Evolutionary conservation across 1,140 invertebrate genomes (phyloP), one percentile per base, ranked within the genome.

Genomic region (Coelopa frigida): DNA sequence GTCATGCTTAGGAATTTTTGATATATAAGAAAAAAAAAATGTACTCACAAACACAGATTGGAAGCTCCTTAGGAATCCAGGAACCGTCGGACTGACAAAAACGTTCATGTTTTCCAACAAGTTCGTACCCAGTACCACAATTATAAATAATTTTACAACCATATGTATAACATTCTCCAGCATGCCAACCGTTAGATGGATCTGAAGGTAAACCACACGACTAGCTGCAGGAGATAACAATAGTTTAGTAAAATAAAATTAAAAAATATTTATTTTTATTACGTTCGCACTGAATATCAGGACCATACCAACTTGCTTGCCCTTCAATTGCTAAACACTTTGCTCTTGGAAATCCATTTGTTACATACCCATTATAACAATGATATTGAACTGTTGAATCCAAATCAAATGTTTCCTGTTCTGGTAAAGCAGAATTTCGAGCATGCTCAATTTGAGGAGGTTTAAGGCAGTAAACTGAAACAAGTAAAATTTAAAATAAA

Each of bases 231-330:
- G n/a, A 36, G 17, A 44, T 29, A 51, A 38, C 14, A 29, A 29
- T 29, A 29, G 8, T 29, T 14, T 29, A 29, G 8, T 27, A 33
- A 36, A 32, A 43, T 5, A 11, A 41, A 24, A 4, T 11, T 36
- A 5, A 12, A 15, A 23, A n/a, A n/a, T n/a, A n/a, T n/a, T n/a
- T n/a, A n/a, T n/a, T n/a, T n/a, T n/a, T n/a, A n/a, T 86, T 73
- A 86, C 94, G 89, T 78, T 93, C 86, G 59, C 95, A 98, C 27
- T 84, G 83, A 44, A 98, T 87, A 58, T 96, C 90, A 1, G 94
- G 94, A 12, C 94, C 94, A 59, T 89, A 94, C 88, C 88, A 91
- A 48, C 85, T 84, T 4, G 87, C 87, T 53, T 80, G 77, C 1
- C 84, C 84, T 57, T 94, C 87, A 55, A 91, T 89, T 48, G 88